These are phyloP conservation scores for Pantelozetes paolii DNA, from an alignment of 2,888 invertebrate species.

Conservation along the genomic window DNA sequence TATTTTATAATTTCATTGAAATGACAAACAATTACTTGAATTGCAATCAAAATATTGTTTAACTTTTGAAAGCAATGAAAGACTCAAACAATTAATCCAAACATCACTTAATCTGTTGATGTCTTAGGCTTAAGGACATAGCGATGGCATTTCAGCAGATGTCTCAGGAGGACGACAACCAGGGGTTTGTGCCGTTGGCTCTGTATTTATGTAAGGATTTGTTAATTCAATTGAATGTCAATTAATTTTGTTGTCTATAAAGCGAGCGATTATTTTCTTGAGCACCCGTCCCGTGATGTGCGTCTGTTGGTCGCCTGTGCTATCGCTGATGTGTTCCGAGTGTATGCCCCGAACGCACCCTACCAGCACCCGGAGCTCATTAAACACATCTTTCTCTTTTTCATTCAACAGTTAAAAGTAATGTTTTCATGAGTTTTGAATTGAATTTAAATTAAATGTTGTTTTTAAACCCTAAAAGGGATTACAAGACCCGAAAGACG, in stretches of 20 bases:
- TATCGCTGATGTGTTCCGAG: conserved; percentile 90
- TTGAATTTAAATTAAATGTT: not conserved
- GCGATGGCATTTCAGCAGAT: conserved; percentile 93
- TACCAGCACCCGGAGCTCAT: conserved; percentile 94
- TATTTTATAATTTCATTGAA: too few relatives aligned
- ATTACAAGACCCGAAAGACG: conserved; percentile 90
- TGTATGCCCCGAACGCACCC: conserved; percentile 96
- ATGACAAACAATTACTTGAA: not conserved
- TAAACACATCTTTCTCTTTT: conserved; percentile 74
- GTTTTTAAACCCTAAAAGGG: conserved; percentile 53
- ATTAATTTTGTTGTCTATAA: conserved; percentile 53
- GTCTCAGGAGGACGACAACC: conserved; percentile 86
- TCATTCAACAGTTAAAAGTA: conserved; percentile 82
- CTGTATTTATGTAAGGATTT: conserved; percentile 59
- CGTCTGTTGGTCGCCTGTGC: conserved; percentile 93
- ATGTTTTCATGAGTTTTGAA: too few relatives aligned
- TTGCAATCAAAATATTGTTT: not conserved
- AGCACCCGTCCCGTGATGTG: conserved; percentile 84
- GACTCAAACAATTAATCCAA: too few relatives aligned
- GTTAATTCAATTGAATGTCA: not conserved
- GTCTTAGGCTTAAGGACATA: conserved; percentile 59
- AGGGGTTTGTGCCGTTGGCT: conserved; percentile 84
- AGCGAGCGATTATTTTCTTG: conserved; percentile 85
- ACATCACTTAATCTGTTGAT: too few relatives aligned
- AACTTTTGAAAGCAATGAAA: not conserved